A percentile compares a stretch with the other conserved stretches of the same genome.
These are phyloP conservation scores for Rhabdornis inornatus DNA, from an alignment of 2,113 vertebrate species.

Conservation along the genomic window DNA sequence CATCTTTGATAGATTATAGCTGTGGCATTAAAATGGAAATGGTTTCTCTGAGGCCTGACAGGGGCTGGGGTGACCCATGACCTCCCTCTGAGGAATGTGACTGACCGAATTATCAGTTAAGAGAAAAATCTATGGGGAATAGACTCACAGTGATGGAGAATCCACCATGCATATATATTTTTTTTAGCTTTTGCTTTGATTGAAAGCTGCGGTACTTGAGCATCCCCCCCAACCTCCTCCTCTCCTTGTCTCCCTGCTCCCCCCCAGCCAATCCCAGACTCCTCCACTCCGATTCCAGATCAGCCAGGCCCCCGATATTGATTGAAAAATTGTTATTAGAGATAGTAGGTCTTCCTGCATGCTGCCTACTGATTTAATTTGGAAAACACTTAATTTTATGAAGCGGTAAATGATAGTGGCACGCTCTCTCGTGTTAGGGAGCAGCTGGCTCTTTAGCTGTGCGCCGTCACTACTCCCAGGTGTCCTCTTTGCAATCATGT, in stretches of 20 bases:
- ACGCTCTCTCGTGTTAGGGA: slow-evolving; percentile 78
- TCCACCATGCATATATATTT: slow-evolving; percentile 75
- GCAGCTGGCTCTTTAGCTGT: slow-evolving; percentile 83
- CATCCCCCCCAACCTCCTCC: background rate
- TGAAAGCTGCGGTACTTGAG: slow-evolving; percentile 58
- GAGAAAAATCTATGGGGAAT: slow-evolving; percentile 86
- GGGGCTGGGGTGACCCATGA: slow-evolving; percentile 82
- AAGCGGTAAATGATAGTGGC: slow-evolving; percentile 85
- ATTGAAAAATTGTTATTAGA: slow-evolving; percentile 87
- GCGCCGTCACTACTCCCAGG: slow-evolving; percentile 75
- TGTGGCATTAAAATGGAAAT: slow-evolving; percentile 99
- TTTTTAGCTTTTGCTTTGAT: slow-evolving; percentile 72
- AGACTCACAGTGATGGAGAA: slow-evolving; percentile 75
- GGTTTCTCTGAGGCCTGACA: slow-evolving; percentile 88
- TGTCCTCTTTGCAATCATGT: slow-evolving; percentile 80
- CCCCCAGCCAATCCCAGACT: background rate
- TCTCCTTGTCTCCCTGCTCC: background rate
- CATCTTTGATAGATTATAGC: slow-evolving; percentile 95
- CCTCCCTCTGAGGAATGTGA: slow-evolving; percentile 86
- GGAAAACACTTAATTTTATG: slow-evolving; percentile 89
- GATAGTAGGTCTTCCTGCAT: slow-evolving; percentile 77
- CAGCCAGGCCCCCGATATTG: slow-evolving; percentile 68
- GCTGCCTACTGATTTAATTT: slow-evolving; percentile 84
- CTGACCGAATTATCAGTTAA: slow-evolving; percentile 89
- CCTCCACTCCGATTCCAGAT: slow-evolving; percentile 23